Evolutionary conservation across 2,888 invertebrate genomes (phyloP).

Genomic region (Heteropelma amictum): DNA sequence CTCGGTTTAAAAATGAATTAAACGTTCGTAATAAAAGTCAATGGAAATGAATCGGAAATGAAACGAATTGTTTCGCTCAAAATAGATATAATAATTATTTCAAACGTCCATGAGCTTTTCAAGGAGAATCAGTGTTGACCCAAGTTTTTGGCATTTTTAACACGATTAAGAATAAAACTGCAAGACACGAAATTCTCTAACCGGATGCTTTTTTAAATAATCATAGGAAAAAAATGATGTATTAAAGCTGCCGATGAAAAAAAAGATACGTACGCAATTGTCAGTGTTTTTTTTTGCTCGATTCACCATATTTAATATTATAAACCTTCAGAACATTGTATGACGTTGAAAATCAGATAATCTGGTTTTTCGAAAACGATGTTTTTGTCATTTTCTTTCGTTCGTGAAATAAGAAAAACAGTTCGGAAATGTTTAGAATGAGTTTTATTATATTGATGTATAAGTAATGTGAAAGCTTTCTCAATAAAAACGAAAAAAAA

Average conservation of each 20-base stretch:
- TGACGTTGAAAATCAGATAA: background rate
- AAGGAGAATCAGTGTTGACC: no score
- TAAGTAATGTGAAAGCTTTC: constrained; percentile 46
- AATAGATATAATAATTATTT: no score
- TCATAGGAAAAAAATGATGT: no score
- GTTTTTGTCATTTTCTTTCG: background rate
- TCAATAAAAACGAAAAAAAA: constrained; percentile 37
- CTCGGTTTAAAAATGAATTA: no score
- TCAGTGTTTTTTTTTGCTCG: constrained; percentile 19
- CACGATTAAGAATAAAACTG: no score
- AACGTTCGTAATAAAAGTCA: no score
- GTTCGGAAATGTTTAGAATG: constrained; percentile 34
- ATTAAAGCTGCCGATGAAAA: constrained; percentile 12
- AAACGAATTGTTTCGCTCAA: no score
- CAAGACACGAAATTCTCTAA: no score
- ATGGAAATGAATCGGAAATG: no score
- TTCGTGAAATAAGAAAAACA: constrained; percentile 15
- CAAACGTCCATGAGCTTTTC: no score
- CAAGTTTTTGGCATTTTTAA: no score
- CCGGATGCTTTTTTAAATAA: no score
- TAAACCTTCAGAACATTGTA: background rate
- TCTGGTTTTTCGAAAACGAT: background rate
- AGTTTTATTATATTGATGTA: constrained; percentile 44
- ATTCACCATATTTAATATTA: constrained; percentile 15
- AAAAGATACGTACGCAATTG: constrained; percentile 4